Evolutionary conservation across 2,888 invertebrate genomes (phyloP), one percentile per base, ranked within the genome.

Genomic region (Drosophila histrio): DNA sequence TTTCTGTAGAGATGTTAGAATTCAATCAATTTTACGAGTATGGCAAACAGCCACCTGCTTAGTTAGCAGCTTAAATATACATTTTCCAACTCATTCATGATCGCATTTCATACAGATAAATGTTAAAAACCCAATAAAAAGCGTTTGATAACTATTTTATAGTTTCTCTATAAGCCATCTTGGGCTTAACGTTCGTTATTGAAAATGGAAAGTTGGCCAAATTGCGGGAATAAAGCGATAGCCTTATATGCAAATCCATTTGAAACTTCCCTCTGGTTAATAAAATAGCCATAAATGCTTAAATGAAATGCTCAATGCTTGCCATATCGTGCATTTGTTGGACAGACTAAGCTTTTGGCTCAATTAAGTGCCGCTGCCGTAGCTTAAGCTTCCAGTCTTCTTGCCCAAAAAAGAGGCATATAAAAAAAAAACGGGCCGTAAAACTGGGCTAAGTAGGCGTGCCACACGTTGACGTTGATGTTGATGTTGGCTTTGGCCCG

Each of bases 141-240:
- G 26, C 38, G 39, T 39, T 52, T 39, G 38, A 53, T 53, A 30
- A 41, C 21, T 0, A 41, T 41, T 39, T 53, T 28, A 30, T 30
- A 7, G 38, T n/a, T 39, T 28, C n/a, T 38, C 50, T 36, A 30
- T 17, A 30, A n/a, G 50, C 34, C 24, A 56, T 39, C 44, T 58
- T 49, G 49, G 63, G 36, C 28, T 57, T 46, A 57, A 30, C 32
- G 54, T 30, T 54, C 49, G 53, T 54, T 52, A 49, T 32, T 49
- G 28, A 57, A 66, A 70, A 60, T 76, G 65, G 64, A 76, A 69
- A 73, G 77, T 76, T 58, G 50, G 49, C 43, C 41, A 70, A 52
- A 52, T 53, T n/a, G 19, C 7, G 28, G 22, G 21, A 8, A 6
- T 34, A 15, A 22, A 39, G 47, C 47, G 56, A 22, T 63, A 15